phyloP scores from a whole-genome alignment of 1,140 invertebrate species.

The Danaus plexippus region DNA sequence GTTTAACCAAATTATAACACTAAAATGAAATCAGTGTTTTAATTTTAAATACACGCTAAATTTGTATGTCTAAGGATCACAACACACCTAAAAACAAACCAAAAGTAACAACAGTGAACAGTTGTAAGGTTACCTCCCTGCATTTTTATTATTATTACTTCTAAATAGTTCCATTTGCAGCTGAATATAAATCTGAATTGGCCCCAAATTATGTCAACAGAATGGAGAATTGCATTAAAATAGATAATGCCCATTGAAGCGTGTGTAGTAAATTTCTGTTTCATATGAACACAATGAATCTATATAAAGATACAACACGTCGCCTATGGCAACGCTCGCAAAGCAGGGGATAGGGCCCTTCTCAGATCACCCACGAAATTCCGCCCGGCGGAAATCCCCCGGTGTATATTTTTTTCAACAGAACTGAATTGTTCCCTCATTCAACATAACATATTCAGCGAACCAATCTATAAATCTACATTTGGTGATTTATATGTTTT shows the following conservation, averaged over 20 bases:
- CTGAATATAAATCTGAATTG: constrained; percentile 36
- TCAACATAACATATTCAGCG: background rate
- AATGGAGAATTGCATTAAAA: constrained; percentile 30
- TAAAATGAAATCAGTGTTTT: no score
- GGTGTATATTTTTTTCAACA: constrained; percentile 47
- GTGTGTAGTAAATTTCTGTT: constrained; percentile 32
- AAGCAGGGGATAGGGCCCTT: constrained; percentile 45
- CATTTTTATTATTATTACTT: no score
- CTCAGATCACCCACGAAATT: constrained; percentile 50
- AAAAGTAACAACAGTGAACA: no score
- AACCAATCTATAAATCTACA: constrained; percentile 4
- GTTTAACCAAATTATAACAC: no score
- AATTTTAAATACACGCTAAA: no score
- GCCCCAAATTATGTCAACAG: constrained; percentile 30
- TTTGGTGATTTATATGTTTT: constrained; percentile 15
- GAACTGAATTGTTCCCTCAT: constrained; percentile 9
- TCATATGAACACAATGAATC: constrained; percentile 33
- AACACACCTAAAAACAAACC: no score
- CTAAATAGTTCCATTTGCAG: constrained; percentile 13
- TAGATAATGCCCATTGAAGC: constrained; percentile 39
- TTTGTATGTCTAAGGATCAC: no score
- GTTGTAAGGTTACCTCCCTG: no score
- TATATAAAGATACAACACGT: constrained; percentile 52
- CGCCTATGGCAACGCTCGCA: constrained; percentile 43
- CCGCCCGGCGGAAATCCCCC: constrained; percentile 52